phyloP scores from a whole-genome alignment of 2,113 vertebrate genomes.

The Macroglossus sobrinus region DNA sequence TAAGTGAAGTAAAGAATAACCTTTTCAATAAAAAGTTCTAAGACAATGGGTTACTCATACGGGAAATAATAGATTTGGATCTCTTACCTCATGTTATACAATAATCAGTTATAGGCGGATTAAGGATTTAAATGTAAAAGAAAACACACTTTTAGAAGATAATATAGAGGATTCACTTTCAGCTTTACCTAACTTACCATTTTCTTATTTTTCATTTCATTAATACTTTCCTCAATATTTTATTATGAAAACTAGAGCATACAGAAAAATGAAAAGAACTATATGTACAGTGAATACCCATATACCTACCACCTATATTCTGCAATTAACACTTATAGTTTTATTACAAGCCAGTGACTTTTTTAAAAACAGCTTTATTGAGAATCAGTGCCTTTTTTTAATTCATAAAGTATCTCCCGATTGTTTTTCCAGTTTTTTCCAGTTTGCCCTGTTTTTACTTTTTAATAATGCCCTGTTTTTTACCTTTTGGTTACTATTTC shows the following conservation, averaged over 20 bases:
- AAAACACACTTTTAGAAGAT: background rate
- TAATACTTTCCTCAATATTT: background rate
- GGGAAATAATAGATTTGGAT: background rate
- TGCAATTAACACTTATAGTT: background rate
- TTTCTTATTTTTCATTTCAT: background rate
- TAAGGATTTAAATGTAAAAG: too few species aligned
- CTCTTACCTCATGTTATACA: background rate
- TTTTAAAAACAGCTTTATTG: background rate
- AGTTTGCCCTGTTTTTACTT: background rate
- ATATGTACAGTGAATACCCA: background rate
- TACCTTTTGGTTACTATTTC: background rate
- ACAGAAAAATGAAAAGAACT: background rate
- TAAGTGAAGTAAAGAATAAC: background rate
- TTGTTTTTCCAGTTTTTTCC: background rate
- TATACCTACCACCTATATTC: background rate
- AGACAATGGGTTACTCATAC: background rate
- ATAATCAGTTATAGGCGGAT: background rate
- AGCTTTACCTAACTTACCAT: background rate
- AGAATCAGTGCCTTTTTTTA: background rate
- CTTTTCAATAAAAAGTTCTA: background rate
- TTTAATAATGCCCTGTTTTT: background rate
- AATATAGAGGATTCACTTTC: background rate
- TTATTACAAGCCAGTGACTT: background rate
- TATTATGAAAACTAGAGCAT: background rate
- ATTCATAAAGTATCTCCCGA: background rate